Conservation (phyloP, 1,140 invertebrate species). For the Drosophila suzukii region DNA sequence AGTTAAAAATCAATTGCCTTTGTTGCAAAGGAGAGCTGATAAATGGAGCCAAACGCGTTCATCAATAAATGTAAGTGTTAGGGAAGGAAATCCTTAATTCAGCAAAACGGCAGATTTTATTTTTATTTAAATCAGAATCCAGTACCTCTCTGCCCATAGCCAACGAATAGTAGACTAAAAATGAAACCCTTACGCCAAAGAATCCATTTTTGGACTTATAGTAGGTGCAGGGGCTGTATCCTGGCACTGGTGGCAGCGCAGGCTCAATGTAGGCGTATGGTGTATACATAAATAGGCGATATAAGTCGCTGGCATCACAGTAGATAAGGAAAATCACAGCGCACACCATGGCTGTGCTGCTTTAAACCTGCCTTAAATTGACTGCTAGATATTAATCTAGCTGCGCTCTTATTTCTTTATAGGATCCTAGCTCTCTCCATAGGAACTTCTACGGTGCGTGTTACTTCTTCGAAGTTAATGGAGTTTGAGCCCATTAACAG, state of each 20-base stretch:
- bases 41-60: too few species aligned
- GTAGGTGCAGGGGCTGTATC: neutral
- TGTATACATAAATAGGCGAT: conserved; percentile 54
- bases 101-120: neutral
- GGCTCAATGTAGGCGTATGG: conserved; percentile 13
- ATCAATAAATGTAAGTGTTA: too few species aligned
- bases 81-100: neutral
- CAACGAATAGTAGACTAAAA: conserved; percentile 30
- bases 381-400: neutral
- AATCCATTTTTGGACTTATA: conserved; percentile 4
- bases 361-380: neutral
- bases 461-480: conserved; percentile 47
- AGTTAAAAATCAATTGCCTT: too few species aligned
- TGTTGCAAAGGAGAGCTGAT: too few species aligned
- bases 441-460: conserved; percentile 7
- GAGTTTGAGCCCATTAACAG: conserved; percentile 66
- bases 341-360: neutral
- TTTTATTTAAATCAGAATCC: conserved; percentile 28
- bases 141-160: conserved; percentile 2
- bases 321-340: neutral
- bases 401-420: neutral
- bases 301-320: conserved; percentile 6
- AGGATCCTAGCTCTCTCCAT: conserved; percentile 25
- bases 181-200: neutral
- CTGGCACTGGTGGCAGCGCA: conserved; percentile 25